Base-by-base conservation (phyloP, 1,140 invertebrate genomes). In the Panulirus ornatus region DNA sequence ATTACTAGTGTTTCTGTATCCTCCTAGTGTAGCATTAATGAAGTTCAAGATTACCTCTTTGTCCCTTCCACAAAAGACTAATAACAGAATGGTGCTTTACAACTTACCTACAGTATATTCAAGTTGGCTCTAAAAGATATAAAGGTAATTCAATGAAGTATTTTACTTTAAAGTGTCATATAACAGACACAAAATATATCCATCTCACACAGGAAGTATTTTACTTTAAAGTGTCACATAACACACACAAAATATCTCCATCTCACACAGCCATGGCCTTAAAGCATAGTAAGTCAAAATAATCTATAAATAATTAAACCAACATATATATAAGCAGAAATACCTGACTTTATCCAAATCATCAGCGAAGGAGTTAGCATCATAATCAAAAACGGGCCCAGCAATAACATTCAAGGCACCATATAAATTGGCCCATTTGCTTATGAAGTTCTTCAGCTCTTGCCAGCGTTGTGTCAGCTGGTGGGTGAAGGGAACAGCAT, bases 351-450 rank as follows among this genome's bases (percentile, higher is more conserved):
- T 40, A 5, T 3, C n/a, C 36, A 73, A 11, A 51, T 86, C 51
- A 76, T 86, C 84, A 16, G 71, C 84, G 1, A 86, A 2, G 8
- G 71, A 51, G 71, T 86, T 44, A 27, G 70, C 70, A 38, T 86
- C 44, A 6, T 86, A 86, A 34, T 86, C 84, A 51, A 86, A 76
- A 8, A 86, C 84, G 0, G 84, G 71, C 2, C 84, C 84, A 9
- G 36, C 63, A 16, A 86, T n/a, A 34, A 86, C n/a, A 19, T 75
- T 86, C 0, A 86, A 38, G 0, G 70, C 44, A 0, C 73, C 73
- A 11, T 22, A 54, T 2, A 54, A 27, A 0, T 14, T 0, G 1
- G 9, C 6, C 84, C 84, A 86, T 14, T 40, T 34, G 2, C 14
- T 38, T 0, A 86, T 27, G 5, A 86, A 34, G 1, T 2, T 1